Evolutionary conservation across 2,888 invertebrate genomes (phyloP).

Genomic region (Dynastes tityus): DNA sequence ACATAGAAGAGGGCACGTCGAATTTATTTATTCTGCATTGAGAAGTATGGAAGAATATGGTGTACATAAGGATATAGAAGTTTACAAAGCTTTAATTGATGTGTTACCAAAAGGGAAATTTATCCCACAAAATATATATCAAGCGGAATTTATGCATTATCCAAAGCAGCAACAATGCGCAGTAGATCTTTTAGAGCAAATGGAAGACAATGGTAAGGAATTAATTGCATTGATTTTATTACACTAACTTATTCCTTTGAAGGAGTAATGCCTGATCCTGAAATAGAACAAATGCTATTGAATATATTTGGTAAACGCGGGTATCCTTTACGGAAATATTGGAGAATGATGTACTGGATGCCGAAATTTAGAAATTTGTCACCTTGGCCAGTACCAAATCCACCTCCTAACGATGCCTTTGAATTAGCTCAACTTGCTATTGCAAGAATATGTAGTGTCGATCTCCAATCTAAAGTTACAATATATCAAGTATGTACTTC

Average conservation of each 20-base stretch:
- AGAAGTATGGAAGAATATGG: slow-evolving; percentile 92
- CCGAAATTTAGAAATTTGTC: slow-evolving; percentile 94
- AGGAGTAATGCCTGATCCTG: slow-evolving; percentile 89
- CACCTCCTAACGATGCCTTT: slow-evolving; percentile 83
- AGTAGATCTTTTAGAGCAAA: slow-evolving; percentile 91
- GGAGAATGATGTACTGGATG: slow-evolving; percentile 92
- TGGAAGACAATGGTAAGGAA: slow-evolving; percentile 85
- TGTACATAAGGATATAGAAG: slow-evolving; percentile 88
- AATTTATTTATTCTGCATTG: slow-evolving; percentile 94
- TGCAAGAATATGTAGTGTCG: slow-evolving; percentile 86
- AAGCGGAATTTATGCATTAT: slow-evolving; percentile 93
- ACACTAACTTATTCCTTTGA: too few relatives aligned
- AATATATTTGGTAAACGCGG: slow-evolving; percentile 89
- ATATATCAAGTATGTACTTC: slow-evolving; percentile 71
- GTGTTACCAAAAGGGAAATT: slow-evolving; percentile 92
- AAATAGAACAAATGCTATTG: slow-evolving; percentile 86
- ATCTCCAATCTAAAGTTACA: slow-evolving; percentile 79
- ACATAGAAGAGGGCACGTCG: slow-evolving; percentile 89
- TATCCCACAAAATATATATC: slow-evolving; percentile 86
- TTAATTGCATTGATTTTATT: too few relatives aligned
- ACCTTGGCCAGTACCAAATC: slow-evolving; percentile 88
- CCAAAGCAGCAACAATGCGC: slow-evolving; percentile 97
- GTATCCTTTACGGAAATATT: slow-evolving; percentile 81
- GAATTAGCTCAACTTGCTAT: slow-evolving; percentile 89
- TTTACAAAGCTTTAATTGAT: slow-evolving; percentile 89